Percentiles rank a stretch among this genome's conserved stretches.
These are phyloP conservation scores for Glaucopsyche alexis DNA, from an alignment of 2,888 invertebrate genomes.

Conservation along the genomic window DNA sequence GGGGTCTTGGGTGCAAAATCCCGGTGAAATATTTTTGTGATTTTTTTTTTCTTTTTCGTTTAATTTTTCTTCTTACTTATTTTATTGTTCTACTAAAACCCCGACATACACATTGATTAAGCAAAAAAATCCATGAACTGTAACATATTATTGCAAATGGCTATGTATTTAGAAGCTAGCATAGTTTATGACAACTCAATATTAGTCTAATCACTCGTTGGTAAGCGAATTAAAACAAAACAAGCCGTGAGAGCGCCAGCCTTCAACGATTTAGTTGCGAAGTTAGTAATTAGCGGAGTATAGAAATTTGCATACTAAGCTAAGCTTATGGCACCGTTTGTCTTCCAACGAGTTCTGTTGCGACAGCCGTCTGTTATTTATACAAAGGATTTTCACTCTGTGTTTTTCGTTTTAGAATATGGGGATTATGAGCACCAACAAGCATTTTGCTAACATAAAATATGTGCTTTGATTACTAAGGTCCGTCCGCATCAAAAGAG, in stretches of 20 bases:
- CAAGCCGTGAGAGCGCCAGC: conserved; percentile 29
- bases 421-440: background rate
- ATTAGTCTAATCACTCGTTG: background rate
- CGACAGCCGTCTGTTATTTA: conserved; percentile 30
- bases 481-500: no score
- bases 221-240: conserved; percentile 25
- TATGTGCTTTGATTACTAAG: no score
- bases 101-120: no score
- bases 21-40: no score
- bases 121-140: no score
- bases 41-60: no score
- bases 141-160: no score
- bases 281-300: conserved; percentile 32
- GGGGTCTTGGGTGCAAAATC: no score
- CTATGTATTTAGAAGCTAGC: no score
- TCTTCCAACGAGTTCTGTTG: conserved; percentile 28
- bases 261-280: conserved; percentile 31
- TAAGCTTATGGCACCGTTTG: conserved; percentile 30
- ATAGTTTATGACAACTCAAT: background rate
- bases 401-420: background rate
- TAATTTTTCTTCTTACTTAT: no score
- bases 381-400: conserved; percentile 13
- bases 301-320: conserved; percentile 32
- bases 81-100: no score
- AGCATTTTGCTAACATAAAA: no score